Evolutionary conservation across 1,140 invertebrate species (phyloP), one percentile per base, ranked within the genome.

Genomic region (Macrocentrus cingulum): DNA sequence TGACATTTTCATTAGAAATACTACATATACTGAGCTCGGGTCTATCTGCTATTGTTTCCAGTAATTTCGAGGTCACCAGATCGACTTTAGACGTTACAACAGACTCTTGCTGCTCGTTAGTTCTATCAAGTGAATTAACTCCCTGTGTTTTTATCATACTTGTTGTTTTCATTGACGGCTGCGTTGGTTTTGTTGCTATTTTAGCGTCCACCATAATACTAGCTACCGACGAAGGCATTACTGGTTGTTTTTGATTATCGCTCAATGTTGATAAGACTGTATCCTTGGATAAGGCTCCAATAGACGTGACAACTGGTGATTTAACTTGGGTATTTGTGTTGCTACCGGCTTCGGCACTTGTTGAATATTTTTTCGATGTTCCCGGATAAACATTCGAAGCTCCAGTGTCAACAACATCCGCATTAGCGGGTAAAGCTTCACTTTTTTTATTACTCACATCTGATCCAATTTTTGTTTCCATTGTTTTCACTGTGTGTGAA

Each of bases 141-240:
- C 46, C 49, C 16, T 55, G 62, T 34, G 42, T 20, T n/a, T 55
- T 67, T 1, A 63, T 22, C 4, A 39, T 41, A 2, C n/a, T n/a
- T n/a, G 66, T 62, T 22, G 56, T 62, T 25, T 66, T 66, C 7
- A 72, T 37, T 16, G 63, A 61, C 1, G 69, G 67, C 36, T 77
- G 69, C 44, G 66, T 72, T 1, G 76, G 58, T 45, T 72, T 71
- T 0, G 70, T 67, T 0, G 71, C 71, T 11, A 77, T 71, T 60
- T 80, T 79, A 1, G 68, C 69, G 34, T 79, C 76, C 0, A 64
- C 60, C 1, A 76, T 73, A 18, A 77, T 72, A 13, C 60, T 74
- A 0, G 69, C 66, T 67, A 76, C 71, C 0, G 59, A 61, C 0
- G 67, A 65, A 0, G 69, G 56, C 23, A 66, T 37, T 19, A 57